Percentiles rank a stretch among this genome's conserved stretches.
Evolutionary conservation across 1,140 invertebrate genomes (phyloP).

Genomic region (Drepana arcuata): DNA sequence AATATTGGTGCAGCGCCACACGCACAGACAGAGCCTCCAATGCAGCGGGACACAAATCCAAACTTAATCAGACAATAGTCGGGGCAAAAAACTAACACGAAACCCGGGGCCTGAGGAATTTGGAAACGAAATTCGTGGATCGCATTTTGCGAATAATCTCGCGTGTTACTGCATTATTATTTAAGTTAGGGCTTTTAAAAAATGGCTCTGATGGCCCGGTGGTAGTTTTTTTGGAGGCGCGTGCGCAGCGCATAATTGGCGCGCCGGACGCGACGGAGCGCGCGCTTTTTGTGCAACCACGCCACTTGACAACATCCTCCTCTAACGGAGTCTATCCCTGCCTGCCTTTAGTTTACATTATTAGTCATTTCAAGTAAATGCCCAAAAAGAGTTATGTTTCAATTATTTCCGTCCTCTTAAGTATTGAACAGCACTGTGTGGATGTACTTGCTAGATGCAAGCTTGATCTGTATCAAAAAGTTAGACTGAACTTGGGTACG

Average conservation of each 20-base stretch:
- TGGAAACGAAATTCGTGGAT: constrained; percentile 65
- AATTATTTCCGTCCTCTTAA: constrained; percentile 1
- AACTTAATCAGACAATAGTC: constrained; percentile 56
- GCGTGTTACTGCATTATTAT: constrained; percentile 72
- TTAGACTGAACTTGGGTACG: no score
- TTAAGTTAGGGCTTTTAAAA: constrained; percentile 62
- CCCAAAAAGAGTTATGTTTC: no score
- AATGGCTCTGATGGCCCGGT: constrained; percentile 45
- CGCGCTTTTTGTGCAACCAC: constrained; percentile 26
- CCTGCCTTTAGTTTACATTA: no score
- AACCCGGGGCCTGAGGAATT: constrained; percentile 43
- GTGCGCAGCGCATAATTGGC: constrained; percentile 65
- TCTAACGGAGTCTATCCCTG: no score
- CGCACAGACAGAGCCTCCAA: no score
- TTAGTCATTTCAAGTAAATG: no score
- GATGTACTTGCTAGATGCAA: not conserved
- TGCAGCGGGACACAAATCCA: constrained; percentile 37
- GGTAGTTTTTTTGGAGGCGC: constrained; percentile 61
- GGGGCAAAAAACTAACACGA: constrained; percentile 48
- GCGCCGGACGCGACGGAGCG: constrained; percentile 33
- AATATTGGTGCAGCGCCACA: no score
- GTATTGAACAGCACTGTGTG: not conserved
- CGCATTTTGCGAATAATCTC: constrained; percentile 67
- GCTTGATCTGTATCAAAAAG: no score
- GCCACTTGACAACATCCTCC: constrained; percentile 21